phyloP scores from a whole-genome alignment of 2,888 invertebrate species.

The Gandaritis pyraliata region DNA sequence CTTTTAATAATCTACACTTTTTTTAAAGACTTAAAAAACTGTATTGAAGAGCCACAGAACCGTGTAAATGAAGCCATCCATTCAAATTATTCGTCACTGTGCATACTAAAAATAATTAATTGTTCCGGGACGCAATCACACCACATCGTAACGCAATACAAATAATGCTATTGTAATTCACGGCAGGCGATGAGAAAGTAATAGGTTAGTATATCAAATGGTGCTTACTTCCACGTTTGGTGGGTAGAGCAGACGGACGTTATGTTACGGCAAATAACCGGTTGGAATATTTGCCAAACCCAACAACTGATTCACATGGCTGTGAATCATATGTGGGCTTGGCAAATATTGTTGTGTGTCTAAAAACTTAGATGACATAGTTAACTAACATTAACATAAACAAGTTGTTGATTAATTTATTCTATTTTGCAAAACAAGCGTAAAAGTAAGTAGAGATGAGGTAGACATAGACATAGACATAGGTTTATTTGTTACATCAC shows the following conservation, averaged over 20 bases:
- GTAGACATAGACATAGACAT: no score
- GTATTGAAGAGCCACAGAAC: not conserved
- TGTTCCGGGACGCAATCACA: constrained; percentile 25
- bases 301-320: no score
- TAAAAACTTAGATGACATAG: not conserved
- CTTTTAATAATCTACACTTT: no score
- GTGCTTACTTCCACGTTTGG: constrained; percentile 1
- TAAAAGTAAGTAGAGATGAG: not conserved
- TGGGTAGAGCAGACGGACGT: not conserved
- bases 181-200: constrained; percentile 3
- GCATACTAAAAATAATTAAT: constrained; percentile 10
- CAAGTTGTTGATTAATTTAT: not conserved
- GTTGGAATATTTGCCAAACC: no score
- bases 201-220: not conserved
- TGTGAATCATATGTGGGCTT: not conserved
- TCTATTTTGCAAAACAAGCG: not conserved
- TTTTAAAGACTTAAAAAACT: not conserved
- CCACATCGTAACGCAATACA: constrained; percentile 27
- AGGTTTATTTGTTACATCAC: no score
- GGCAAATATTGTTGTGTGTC: not conserved
- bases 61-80: not conserved
- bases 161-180: constrained; percentile 8
- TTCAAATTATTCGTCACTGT: not conserved
- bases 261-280: not conserved
- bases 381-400: not conserved